Percentiles rank a stretch among this genome's conserved stretches.
Evolutionary conservation across 2,888 invertebrate genomes (phyloP).

Genomic region (Nomada ruficornis): DNA sequence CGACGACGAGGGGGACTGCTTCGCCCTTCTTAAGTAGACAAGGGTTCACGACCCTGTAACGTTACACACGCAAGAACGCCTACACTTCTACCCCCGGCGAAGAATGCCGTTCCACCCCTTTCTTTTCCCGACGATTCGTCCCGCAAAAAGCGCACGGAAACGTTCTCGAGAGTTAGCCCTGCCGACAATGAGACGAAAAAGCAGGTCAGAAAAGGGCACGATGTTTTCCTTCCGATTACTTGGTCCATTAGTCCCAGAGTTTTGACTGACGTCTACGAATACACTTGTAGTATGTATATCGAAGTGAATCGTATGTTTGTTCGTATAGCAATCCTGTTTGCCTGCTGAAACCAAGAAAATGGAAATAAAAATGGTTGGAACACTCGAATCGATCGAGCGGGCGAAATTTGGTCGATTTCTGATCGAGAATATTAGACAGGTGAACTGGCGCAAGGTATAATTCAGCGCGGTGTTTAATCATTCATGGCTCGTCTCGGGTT

Average conservation of each 20-base stretch:
- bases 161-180: slow-evolving; percentile 16
- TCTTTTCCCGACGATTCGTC: slow-evolving; percentile 56
- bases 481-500: background rate
- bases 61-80: slow-evolving; percentile 45
- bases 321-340: background rate
- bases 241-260: slow-evolving; percentile 33
- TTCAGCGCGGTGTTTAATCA: background rate
- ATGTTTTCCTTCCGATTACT: slow-evolving; percentile 38
- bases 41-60: slow-evolving; percentile 54
- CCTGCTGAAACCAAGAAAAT: background rate
- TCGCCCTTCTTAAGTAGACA: slow-evolving; percentile 55
- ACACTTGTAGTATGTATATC: background rate
- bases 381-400: background rate
- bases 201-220: background rate
- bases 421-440: background rate
- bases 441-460: background rate
- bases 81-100: slow-evolving; percentile 4
- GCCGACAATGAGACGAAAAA: slow-evolving; percentile 39
- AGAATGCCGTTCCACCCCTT: slow-evolving; percentile 46
- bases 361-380: background rate
- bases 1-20: slow-evolving; percentile 19
- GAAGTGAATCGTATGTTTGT: background rate
- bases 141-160: slow-evolving; percentile 52
- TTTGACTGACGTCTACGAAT: slow-evolving; percentile 9
- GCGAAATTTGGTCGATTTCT: background rate